Evolutionary conservation across 2,888 invertebrate species (phyloP).

Genomic region (Lasioglossum morio): DNA sequence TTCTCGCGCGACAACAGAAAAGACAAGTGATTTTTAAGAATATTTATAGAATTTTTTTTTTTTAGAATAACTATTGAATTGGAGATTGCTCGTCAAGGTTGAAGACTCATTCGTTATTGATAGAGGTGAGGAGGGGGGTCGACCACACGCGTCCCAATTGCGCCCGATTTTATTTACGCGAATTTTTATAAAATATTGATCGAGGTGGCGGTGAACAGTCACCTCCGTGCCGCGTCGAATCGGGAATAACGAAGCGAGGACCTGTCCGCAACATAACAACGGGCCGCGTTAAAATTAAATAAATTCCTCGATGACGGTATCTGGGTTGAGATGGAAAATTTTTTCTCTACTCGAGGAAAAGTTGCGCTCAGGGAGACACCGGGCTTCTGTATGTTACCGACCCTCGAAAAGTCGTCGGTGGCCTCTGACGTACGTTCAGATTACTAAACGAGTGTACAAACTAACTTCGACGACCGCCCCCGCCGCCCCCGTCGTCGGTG

Average conservation of each 20-base stretch:
- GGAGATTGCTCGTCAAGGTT: background rate
- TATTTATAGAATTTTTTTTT: too few relatives aligned
- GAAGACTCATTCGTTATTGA: background rate
- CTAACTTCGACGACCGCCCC: background rate
- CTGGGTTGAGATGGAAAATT: slow-evolving; percentile 14
- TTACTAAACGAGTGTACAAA: slow-evolving; percentile 18
- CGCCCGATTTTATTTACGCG: slow-evolving; percentile 50
- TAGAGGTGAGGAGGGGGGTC: background rate
- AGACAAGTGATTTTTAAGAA: too few relatives aligned
- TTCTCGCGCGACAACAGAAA: too few relatives aligned
- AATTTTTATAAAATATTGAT: slow-evolving; percentile 52
- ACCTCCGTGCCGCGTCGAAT: slow-evolving; percentile 9
- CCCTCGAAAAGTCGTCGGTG: slow-evolving; percentile 9
- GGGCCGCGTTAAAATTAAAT: slow-evolving; percentile 23
- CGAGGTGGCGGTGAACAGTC: slow-evolving; percentile 44
- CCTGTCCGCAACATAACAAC: slow-evolving; percentile 22
- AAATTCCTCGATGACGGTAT: slow-evolving; percentile 8
- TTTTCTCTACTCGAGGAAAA: background rate
- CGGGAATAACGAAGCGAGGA: slow-evolving; percentile 39
- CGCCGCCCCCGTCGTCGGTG: background rate
- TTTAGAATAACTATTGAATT: too few relatives aligned
- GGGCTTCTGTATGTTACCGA: background rate
- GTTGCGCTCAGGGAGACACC: background rate
- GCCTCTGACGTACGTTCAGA: background rate
- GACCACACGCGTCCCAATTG: slow-evolving; percentile 33